Evolutionary conservation across 2,888 invertebrate genomes (phyloP).

Genomic region (Dicyrtoma fusca): DNA sequence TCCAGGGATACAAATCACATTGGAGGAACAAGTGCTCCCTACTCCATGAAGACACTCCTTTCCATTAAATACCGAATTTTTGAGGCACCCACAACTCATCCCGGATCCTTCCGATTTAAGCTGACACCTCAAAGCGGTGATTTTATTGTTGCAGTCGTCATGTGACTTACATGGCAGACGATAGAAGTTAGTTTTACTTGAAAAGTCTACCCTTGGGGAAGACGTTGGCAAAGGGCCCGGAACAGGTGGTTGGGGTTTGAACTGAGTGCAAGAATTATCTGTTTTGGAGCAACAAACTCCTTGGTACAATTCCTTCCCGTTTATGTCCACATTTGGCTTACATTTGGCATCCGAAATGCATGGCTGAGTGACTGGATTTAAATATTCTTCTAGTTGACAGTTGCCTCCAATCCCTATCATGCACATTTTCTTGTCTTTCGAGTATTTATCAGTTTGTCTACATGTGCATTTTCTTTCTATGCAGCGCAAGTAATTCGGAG

Average conservation of each 20-base stretch:
- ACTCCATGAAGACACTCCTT: not conserved
- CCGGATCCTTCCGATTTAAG: not conserved
- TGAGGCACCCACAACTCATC: not conserved
- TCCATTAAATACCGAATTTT: not conserved
- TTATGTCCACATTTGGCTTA: not conserved
- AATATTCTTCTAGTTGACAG: not conserved
- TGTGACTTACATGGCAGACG: not conserved
- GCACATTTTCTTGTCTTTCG: not conserved
- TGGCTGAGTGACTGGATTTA: conserved; percentile 10
- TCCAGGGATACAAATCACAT: too few relatives aligned
- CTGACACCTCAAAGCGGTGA: not conserved
- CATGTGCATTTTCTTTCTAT: not conserved
- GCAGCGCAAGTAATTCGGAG: not conserved
- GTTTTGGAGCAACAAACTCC: not conserved
- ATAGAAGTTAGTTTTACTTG: not conserved
- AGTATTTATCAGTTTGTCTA: not conserved
- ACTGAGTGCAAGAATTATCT: too few relatives aligned
- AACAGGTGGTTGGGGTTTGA: not conserved
- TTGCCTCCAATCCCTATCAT: not conserved
- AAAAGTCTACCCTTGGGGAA: too few relatives aligned
- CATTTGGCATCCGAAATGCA: not conserved
- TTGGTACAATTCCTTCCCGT: not conserved
- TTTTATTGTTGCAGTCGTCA: not conserved
- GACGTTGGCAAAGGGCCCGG: too few relatives aligned
- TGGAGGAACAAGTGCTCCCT: not conserved